Evolutionary conservation across 2,888 invertebrate species (phyloP).

Genomic region (Euspilapteryx auroguttella): DNA sequence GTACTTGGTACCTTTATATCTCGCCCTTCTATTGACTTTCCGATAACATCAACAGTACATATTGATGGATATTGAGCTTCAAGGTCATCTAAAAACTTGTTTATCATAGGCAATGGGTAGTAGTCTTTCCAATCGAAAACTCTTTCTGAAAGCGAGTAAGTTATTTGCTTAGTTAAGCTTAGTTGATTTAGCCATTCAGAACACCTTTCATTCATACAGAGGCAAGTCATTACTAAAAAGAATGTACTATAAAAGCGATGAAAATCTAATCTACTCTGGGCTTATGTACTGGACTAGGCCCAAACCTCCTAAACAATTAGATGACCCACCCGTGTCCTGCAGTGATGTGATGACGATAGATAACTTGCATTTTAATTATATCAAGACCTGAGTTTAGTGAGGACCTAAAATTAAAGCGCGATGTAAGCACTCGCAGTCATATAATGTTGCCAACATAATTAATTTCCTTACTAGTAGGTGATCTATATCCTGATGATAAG

Average conservation of each 20-base stretch:
- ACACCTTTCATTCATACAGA: not conserved
- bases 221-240: no score
- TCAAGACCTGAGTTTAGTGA: no score
- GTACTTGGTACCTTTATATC: slow-evolving; percentile 64
- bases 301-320: no score
- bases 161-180: not conserved
- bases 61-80: slow-evolving; percentile 71
- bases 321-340: no score
- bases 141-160: no score
- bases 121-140: slow-evolving; percentile 75
- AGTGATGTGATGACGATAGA: no score
- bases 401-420: no score
- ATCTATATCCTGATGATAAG: not conserved
- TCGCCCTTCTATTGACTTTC: slow-evolving; percentile 72
- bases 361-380: no score
- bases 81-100: slow-evolving; percentile 72
- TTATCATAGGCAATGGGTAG: slow-evolving; percentile 69
- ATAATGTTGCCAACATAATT: not conserved
- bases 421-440: no score
- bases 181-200: not conserved
- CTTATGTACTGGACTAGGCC: no score
- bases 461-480: not conserved
- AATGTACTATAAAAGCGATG: not conserved
- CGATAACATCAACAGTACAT: slow-evolving; percentile 73
- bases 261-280: no score